Base-by-base conservation (phyloP, 1,140 invertebrate species). In the Onthophagus taurus region DNA sequence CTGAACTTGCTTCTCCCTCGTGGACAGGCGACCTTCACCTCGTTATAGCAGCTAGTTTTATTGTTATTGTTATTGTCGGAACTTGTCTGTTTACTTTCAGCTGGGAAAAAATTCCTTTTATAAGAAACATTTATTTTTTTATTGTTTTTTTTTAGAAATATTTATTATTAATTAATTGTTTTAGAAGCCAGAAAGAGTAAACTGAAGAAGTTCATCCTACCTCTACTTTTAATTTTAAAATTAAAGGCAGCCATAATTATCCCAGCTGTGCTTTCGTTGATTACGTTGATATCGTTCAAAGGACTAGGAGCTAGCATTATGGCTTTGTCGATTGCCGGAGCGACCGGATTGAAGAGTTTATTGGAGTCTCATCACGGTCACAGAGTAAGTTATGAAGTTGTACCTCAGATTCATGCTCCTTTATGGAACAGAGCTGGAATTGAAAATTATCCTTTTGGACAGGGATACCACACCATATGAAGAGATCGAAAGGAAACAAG, bases 271-370 rank as follows among this genome's bases (percentile, higher is more conserved):
- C 67, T 81, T 21, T 74, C 75, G 5, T 47, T 72, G 21, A 71
- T 81, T 35, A 72, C 72, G 12, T 58, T 80, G 21, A 67, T 81
- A 30, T 72, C 77, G 1, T 70, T 81, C 49, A 81, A 81, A 51
- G 77, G 76, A 31, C 63, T 81, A 4, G 75, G 75, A 30, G 70
- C 73, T 16, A 75, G 77, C 26, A 55, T 80, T n/a, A 61, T 76
- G 48, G 75, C 79, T 2, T 63, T 81, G 36, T 58, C 77, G 8
- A 59, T 81, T 33, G 74, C 78, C 9, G 70, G 67, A 21, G 71
- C 69, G 1, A 61, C 73, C 0, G 71, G 65, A 12, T 55, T 76
- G 1, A 73, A 73, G 42, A 63, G 66, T 6, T 52, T 75, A 8
- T 41, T 74, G 3, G 68, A 33, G n/a, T n/a, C n/a, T n/a, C 35